phyloP scores from a whole-genome alignment of 2,113 vertebrate genomes.

The Microcebus lehilahytsara region DNA sequence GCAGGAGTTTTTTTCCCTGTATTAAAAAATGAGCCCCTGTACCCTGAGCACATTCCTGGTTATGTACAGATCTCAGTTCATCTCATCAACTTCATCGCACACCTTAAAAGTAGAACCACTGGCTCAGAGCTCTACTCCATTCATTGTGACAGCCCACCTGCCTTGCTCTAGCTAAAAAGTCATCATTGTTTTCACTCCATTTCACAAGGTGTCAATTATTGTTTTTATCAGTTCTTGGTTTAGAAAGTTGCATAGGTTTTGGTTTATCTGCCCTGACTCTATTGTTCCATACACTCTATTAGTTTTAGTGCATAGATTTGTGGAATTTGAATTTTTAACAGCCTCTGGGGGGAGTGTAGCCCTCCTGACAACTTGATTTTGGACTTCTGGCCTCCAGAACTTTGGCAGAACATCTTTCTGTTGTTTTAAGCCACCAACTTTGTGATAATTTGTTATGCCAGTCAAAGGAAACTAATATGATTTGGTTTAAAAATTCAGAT shows the following conservation, averaged over 20 bases:
- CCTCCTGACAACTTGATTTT: not conserved
- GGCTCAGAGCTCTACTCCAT: not conserved
- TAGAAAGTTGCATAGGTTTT: not conserved
- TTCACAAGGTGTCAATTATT: not conserved
- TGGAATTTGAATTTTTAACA: not conserved
- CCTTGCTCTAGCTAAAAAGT: not conserved
- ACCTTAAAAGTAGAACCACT: not conserved
- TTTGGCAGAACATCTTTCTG: not conserved
- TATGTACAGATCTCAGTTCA: not conserved
- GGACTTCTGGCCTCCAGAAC: not conserved
- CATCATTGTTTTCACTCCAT: not conserved
- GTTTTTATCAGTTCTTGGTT: not conserved
- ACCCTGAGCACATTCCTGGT: accelerated
- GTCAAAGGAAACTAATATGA: not conserved
- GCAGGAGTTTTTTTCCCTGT: not conserved
- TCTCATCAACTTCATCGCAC: accelerated
- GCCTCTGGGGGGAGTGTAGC: not conserved
- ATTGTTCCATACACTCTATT: not conserved
- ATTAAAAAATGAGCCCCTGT: not conserved
- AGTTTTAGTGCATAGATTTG: not conserved
- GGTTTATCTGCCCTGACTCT: not conserved
- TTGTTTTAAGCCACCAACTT: not conserved
- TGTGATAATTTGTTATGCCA: not conserved
- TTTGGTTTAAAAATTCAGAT: not conserved
- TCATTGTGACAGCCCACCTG: too few species aligned